A percentile compares a stretch with the other conserved stretches of the same genome.
Conservation (phyloP, 2,888 invertebrate species). For the Neocrepidodera transversa region DNA sequence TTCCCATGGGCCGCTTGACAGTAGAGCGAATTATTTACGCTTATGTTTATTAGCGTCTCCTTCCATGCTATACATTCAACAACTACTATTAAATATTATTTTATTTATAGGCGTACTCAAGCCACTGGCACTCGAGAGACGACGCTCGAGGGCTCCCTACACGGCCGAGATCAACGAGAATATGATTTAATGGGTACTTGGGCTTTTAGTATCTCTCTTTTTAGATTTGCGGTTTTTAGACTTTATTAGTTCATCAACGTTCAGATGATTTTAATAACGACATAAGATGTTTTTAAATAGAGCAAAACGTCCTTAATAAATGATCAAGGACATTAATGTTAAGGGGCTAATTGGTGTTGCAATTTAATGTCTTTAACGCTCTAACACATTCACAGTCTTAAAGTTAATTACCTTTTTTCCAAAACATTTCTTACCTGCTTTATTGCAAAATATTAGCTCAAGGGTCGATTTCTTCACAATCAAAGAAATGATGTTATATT, state of each 20-base stretch:
- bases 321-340: too few relatives aligned
- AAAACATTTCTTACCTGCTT: too few relatives aligned
- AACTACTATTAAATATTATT: conserved; percentile 42
- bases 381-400: too few relatives aligned
- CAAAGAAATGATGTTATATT: too few relatives aligned
- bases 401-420: too few relatives aligned
- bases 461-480: too few relatives aligned
- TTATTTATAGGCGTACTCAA: conserved; percentile 36
- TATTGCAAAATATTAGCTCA: too few relatives aligned
- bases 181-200: conserved; percentile 5
- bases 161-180: background rate
- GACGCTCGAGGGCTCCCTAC: conserved; percentile 22
- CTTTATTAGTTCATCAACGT: background rate
- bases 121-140: conserved; percentile 10
- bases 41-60: conserved; percentile 56
- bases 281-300: background rate
- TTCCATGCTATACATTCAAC: conserved; percentile 47
- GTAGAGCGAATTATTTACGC: conserved; percentile 56
- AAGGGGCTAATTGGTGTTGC: too few relatives aligned
- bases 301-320: background rate
- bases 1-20: conserved; percentile 54
- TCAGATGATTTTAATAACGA: background rate
- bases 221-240: background rate
- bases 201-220: background rate
- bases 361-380: too few relatives aligned